These are phyloP conservation scores for Lathamus discolor DNA, from an alignment of 2,113 vertebrate species.

Conservation along the genomic window DNA sequence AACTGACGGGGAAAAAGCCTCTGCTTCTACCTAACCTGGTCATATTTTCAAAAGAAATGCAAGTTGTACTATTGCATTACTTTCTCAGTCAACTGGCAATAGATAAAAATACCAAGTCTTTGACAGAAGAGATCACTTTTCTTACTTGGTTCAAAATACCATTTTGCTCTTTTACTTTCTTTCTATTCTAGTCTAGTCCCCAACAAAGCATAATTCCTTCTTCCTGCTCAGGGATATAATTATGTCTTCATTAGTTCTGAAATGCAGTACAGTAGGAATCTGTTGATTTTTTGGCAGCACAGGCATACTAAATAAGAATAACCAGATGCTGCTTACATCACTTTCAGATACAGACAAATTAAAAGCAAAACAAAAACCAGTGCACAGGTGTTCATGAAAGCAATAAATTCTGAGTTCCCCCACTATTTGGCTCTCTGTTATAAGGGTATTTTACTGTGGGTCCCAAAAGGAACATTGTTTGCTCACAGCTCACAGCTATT, in stretches of 20 bases:
- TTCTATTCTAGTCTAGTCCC: slow-evolving; percentile 34
- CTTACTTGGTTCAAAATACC: slow-evolving; percentile 21
- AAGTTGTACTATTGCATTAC: neutral
- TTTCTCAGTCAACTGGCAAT: neutral
- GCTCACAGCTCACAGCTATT: slow-evolving; percentile 37
- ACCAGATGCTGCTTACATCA: slow-evolving; percentile 66
- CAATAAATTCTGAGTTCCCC: neutral
- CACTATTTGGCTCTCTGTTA: neutral
- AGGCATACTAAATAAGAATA: slow-evolving; percentile 59
- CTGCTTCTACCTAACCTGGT: neutral
- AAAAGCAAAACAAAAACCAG: slow-evolving; percentile 62
- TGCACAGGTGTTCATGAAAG: slow-evolving; percentile 45
- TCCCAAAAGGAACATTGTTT: neutral
- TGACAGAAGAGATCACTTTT: neutral
- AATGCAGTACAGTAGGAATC: slow-evolving; percentile 62
- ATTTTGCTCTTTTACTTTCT: neutral
- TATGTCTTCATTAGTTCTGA: slow-evolving; percentile 70
- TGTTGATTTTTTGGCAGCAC: slow-evolving; percentile 60
- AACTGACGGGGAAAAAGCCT: neutral
- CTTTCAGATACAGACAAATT: slow-evolving; percentile 64
- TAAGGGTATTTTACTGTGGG: neutral
- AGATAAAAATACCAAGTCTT: neutral
- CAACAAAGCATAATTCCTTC: slow-evolving; percentile 60
- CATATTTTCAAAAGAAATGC: neutral
- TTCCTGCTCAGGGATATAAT: slow-evolving; percentile 65